Conservation (phyloP, 1,140 invertebrate species). For the Lucilia cuprina region DNA sequence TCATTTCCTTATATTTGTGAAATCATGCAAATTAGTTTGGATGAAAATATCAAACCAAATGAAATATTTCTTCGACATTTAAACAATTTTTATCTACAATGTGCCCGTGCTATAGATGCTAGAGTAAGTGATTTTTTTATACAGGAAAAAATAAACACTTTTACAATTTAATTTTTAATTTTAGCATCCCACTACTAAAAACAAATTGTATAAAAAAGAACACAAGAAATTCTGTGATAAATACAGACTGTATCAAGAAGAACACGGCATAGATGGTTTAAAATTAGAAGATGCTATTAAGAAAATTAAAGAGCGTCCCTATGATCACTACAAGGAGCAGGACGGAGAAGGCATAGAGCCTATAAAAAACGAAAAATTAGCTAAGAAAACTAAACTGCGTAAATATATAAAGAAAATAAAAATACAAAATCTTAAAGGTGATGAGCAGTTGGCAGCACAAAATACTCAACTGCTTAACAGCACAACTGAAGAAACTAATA, state of each 20-base stretch:
- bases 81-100: conserved; percentile 64
- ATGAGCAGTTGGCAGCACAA: not conserved
- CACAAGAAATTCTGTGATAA: conserved; percentile 65
- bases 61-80: conserved; percentile 67
- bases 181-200: conserved; percentile 53
- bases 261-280: conserved; percentile 63
- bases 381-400: conserved; percentile 52
- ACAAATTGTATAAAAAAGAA: conserved; percentile 54
- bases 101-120: conserved; percentile 61
- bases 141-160: not conserved
- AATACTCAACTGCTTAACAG: not conserved
- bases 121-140: conserved; percentile 59
- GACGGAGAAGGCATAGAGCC: conserved; percentile 51
- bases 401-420: conserved; percentile 62
- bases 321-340: conserved; percentile 65
- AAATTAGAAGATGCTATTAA: conserved; percentile 63
- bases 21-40: conserved; percentile 71
- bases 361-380: conserved; percentile 47
- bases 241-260: conserved; percentile 65
- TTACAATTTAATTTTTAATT: not conserved
- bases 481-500: not conserved
- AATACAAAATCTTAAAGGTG: conserved; percentile 44
- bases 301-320: conserved; percentile 65
- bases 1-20: conserved; percentile 73
- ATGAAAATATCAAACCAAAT: conserved; percentile 69